A percentile compares a stretch with the other conserved stretches of the same genome.
phyloP scores from a whole-genome alignment of 2,888 invertebrate genomes.

The Macropis europaea region DNA sequence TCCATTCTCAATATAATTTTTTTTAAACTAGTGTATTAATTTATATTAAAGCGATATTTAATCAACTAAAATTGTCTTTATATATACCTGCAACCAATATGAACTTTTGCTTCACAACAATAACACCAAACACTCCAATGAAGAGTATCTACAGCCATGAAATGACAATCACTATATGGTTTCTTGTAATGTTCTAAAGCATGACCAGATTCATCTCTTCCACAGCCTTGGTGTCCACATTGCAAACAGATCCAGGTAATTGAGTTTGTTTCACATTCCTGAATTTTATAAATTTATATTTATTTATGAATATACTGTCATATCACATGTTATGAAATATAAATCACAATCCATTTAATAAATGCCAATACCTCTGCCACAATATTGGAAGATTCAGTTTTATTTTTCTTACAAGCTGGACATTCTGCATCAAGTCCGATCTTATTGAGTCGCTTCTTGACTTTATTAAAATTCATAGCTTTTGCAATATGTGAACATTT shows the following conservation, averaged over 20 bases:
- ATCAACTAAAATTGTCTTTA: background rate
- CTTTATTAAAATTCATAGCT: conserved; percentile 84
- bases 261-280: conserved; percentile 48
- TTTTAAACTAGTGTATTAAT: too few species aligned
- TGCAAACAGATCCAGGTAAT: conserved; percentile 89
- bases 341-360: background rate
- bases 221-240: conserved; percentile 90
- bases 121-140: conserved; percentile 90
- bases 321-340: background rate
- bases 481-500: conserved; percentile 86
- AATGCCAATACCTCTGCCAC: conserved; percentile 77
- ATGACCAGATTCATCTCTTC: conserved; percentile 85
- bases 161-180: conserved; percentile 89
- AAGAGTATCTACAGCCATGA: conserved; percentile 86
- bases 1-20: too few species aligned
- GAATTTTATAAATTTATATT: background rate
- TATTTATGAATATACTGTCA: background rate
- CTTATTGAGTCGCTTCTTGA: conserved; percentile 83
- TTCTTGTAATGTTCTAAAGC: conserved; percentile 88
- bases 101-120: conserved; percentile 87
- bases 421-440: conserved; percentile 83
- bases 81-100: conserved; percentile 79
- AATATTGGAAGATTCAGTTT: conserved; percentile 79
- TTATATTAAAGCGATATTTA: too few species aligned
- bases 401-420: conserved; percentile 82